Base-by-base conservation (phyloP, 2,888 invertebrate genomes). In the Mythimna albipuncta region DNA sequence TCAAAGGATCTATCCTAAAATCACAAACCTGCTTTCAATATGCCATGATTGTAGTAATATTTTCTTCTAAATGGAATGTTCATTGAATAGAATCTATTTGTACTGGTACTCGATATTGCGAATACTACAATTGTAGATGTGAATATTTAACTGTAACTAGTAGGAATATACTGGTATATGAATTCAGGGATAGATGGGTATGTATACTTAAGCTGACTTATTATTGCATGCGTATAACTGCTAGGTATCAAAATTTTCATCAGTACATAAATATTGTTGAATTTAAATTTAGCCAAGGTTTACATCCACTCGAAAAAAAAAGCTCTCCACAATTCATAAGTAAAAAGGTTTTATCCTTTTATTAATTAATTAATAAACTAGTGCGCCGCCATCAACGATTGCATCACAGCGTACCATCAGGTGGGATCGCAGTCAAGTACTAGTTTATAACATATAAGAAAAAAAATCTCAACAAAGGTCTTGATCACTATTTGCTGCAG, bases 21-120 rank as follows among this genome's bases (percentile, higher is more conserved):
- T 52, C 69, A 52, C 41, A 58, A 76, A 69, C 44, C 41, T 26
- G 50, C 41, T 75, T 47, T 44, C 26, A 66, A 54, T 38, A 54
- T 7, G 10, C 52, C 26, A n/a, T 74, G 13, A 52, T 54, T 54
- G 5, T 52, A 54, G 26, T 19, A 6, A 4, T 13, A 32, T 58
- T 64, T 38, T n/a, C 54, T 41, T 54, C 11, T 21, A 35, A 47
- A 61, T 26, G 10, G 0, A 38, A 63, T 38, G 4, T 16, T 44
- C 35, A 68, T 62, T 47, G 9, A 52, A 44, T 50, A 57, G 6
- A 6, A 11, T 6, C 11, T 32, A 57, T 57, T 55, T 32, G 6
- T 19, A 26, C 26, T 26, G 26, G 32, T 21, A 63, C 21, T 32
- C 6, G 26, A 73, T 52, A 61, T 16, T 21, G 13, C 10, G 5